phyloP scores from a whole-genome alignment of 2,888 invertebrate genomes.

The Xylophagus ater region DNA sequence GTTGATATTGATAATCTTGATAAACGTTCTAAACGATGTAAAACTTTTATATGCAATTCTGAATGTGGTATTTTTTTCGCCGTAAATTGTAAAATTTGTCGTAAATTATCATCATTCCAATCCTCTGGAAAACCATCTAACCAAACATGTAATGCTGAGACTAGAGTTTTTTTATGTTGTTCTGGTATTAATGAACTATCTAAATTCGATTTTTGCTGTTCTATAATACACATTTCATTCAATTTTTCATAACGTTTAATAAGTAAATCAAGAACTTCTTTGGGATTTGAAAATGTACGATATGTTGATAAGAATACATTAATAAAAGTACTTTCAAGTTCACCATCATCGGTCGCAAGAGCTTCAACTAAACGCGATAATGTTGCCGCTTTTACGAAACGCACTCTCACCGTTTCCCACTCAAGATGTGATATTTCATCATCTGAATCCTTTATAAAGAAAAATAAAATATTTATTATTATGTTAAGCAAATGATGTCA shows the following conservation, averaged over 20 bases:
- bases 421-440: conserved; percentile 92
- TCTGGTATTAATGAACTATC: conserved; percentile 27
- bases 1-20: conserved; percentile 43
- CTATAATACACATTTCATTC: conserved; percentile 21
- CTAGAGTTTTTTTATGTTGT: conserved; percentile 58
- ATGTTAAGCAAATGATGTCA: too few relatives aligned
- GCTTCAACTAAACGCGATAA: conserved; percentile 88
- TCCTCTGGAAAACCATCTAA: conserved; percentile 96
- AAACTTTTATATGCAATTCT: conserved; percentile 60
- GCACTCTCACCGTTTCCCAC: conserved; percentile 96
- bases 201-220: conserved; percentile 20
- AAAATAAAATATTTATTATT: conserved; percentile 14
- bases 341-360: conserved; percentile 86
- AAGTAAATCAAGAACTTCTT: conserved; percentile 72
- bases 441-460: conserved; percentile 63
- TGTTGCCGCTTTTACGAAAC: conserved; percentile 92
- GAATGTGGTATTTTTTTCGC: conserved; percentile 70
- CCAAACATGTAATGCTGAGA: conserved; percentile 92
- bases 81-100: conserved; percentile 75
- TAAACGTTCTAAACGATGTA: conserved; percentile 41
- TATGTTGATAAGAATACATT: conserved; percentile 93
- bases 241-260: conserved; percentile 66
- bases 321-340: conserved; percentile 94
- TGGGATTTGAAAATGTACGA: conserved; percentile 79
- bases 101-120: conserved; percentile 48